Conservation (phyloP, 1,140 invertebrate genomes). For the Microplitis demolitor region DNA sequence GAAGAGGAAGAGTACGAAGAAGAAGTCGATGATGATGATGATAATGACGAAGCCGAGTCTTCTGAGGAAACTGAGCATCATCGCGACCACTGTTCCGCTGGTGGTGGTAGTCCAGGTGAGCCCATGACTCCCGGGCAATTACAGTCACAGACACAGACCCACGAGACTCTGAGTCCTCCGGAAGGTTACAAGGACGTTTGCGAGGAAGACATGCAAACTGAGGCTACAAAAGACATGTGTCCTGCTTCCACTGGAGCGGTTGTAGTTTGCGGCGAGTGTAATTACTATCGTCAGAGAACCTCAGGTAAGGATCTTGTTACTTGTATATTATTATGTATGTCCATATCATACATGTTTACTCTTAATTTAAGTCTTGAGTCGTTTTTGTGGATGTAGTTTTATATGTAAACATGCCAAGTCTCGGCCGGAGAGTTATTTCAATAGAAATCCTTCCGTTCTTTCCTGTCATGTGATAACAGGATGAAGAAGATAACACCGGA, state of each 20-base stretch:
- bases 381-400: neutral
- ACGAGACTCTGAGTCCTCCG: slow-evolving; percentile 82
- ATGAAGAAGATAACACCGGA: too few species aligned
- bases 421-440: too few species aligned
- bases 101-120: neutral
- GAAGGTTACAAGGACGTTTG: slow-evolving; percentile 82
- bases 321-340: neutral
- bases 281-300: slow-evolving; percentile 42
- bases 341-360: neutral
- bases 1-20: slow-evolving; percentile 63
- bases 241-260: slow-evolving; percentile 21
- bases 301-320: slow-evolving; percentile 45
- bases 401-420: neutral
- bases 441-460: too few species aligned
- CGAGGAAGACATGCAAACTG: slow-evolving; percentile 42
- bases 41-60: slow-evolving; percentile 57
- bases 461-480: too few species aligned
- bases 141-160: slow-evolving; percentile 48
- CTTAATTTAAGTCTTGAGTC: neutral
- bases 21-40: slow-evolving; percentile 45
- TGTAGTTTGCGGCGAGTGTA: slow-evolving; percentile 43
- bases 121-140: neutral
- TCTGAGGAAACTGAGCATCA: slow-evolving; percentile 58
- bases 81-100: slow-evolving; percentile 40
- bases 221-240: slow-evolving; percentile 32